A percentile compares a stretch with the other conserved stretches of the same genome.
These are phyloP conservation scores for Cyrtodaria siliqua DNA, from an alignment of 2,888 invertebrate species.

Conservation along the genomic window DNA sequence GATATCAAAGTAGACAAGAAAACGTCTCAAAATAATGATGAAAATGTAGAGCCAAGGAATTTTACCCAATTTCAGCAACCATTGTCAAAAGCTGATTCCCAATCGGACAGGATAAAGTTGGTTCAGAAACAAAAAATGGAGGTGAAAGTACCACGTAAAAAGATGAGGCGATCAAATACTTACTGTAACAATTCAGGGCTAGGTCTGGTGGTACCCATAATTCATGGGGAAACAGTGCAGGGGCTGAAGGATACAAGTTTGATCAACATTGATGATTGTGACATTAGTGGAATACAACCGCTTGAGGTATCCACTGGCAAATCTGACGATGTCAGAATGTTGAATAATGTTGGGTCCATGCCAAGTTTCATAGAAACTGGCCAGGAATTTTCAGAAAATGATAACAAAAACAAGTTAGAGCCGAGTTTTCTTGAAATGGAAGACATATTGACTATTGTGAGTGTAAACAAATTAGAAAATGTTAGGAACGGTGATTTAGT, in stretches of 20 bases:
- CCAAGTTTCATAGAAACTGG: background rate
- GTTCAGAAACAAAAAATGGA: constrained; percentile 6
- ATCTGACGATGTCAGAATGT: background rate
- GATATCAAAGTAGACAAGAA: background rate
- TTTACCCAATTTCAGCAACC: background rate
- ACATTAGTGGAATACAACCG: constrained; percentile 48
- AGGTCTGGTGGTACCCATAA: constrained; percentile 54
- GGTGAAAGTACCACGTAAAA: constrained; percentile 34
- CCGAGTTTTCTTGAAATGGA: constrained; percentile 42
- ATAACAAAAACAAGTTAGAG: background rate
- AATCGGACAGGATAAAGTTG: constrained; percentile 14
- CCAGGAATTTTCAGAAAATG: too few relatives aligned
- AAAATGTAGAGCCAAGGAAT: constrained; percentile 11
- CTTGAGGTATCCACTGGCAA: constrained; percentile 2
- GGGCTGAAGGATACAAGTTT: constrained; percentile 46
- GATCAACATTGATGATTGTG: constrained; percentile 41
- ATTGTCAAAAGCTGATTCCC: background rate
- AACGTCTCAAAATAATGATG: background rate
- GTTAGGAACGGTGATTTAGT: background rate
- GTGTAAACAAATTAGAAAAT: too few relatives aligned
- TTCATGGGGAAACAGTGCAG: constrained; percentile 47
- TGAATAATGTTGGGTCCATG: background rate
- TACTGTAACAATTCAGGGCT: constrained; percentile 55
- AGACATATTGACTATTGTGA: background rate
- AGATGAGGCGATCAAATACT: constrained; percentile 64